Conservation (phyloP, 2,888 invertebrate species). For the Rhyacophila evoluta region DNA sequence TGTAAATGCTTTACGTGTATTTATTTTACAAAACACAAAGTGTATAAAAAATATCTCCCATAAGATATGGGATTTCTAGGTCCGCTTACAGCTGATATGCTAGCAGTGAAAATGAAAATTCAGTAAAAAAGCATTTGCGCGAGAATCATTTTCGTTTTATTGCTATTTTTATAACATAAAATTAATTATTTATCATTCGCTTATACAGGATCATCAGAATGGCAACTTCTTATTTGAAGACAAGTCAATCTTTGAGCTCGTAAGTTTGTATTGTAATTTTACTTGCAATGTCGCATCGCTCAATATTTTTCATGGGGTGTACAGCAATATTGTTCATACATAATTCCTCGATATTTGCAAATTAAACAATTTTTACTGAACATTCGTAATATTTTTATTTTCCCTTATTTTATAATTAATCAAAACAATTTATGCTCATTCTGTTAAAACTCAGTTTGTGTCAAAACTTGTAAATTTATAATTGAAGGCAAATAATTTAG, state of each 20-base stretch:
- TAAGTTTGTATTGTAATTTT: no score
- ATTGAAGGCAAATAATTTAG: no score
- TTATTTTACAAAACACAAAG: conserved; percentile 30
- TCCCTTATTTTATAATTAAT: no score
- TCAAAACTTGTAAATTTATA: no score
- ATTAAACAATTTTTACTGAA: no score
- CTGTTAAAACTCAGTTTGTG: no score
- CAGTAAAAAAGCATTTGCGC: background rate
- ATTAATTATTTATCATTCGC: background rate
- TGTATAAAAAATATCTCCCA: background rate
- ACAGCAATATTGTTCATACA: background rate
- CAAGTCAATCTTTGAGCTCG: no score
- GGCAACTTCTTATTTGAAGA: background rate
- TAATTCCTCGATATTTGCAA: background rate
- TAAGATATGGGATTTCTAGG: background rate
- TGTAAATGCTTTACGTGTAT: background rate
- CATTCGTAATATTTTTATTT: no score
- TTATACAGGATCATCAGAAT: background rate
- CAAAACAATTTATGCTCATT: no score
- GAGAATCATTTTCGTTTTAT: background rate
- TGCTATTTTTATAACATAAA: conserved; percentile 7
- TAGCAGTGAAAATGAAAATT: background rate
- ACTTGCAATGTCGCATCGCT: background rate
- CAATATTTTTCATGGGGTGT: background rate
- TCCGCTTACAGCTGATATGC: background rate